Evolutionary conservation across 2,797 vertebrate species (phyloP).

Genomic region (Darevskia nairensis): DNA sequence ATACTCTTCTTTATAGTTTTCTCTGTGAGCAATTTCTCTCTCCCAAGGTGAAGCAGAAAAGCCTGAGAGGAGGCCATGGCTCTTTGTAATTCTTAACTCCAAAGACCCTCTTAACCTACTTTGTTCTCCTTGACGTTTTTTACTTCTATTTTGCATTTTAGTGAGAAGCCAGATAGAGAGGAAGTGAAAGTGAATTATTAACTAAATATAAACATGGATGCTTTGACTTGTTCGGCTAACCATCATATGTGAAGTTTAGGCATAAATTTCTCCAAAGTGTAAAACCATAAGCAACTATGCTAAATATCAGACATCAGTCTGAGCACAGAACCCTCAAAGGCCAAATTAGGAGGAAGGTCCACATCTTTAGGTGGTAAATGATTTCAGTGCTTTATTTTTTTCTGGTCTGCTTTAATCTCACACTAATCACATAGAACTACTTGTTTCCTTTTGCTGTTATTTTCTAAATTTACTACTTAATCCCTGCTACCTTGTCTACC

Average conservation of each 20-base stretch:
- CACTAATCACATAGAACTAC: background rate
- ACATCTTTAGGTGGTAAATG: background rate
- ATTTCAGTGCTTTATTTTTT: background rate
- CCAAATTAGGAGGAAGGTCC: constrained; percentile 13
- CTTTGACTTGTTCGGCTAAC: background rate
- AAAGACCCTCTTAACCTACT: constrained; percentile 14
- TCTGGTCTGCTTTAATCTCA: background rate
- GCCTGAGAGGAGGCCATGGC: background rate
- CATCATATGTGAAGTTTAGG: constrained; percentile 18
- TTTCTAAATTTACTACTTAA: background rate
- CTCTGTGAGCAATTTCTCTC: background rate
- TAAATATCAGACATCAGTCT: constrained; percentile 10
- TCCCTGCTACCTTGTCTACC: background rate
- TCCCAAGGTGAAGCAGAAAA: constrained; percentile 11
- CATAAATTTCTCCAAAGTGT: constrained; percentile 17
- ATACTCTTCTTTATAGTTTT: constrained; percentile 16
- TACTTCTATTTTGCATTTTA: constrained; percentile 44
- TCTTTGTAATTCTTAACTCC: background rate
- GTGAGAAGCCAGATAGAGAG: background rate
- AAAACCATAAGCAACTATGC: background rate
- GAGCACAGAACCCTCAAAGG: background rate
- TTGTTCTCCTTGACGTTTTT: constrained; percentile 34
- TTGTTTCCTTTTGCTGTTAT: background rate
- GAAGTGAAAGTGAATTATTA: constrained; percentile 13
- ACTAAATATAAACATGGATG: constrained; percentile 19